phyloP scores from a whole-genome alignment of 2,888 invertebrate genomes.

The Petrolisthes manimaculis region DNA sequence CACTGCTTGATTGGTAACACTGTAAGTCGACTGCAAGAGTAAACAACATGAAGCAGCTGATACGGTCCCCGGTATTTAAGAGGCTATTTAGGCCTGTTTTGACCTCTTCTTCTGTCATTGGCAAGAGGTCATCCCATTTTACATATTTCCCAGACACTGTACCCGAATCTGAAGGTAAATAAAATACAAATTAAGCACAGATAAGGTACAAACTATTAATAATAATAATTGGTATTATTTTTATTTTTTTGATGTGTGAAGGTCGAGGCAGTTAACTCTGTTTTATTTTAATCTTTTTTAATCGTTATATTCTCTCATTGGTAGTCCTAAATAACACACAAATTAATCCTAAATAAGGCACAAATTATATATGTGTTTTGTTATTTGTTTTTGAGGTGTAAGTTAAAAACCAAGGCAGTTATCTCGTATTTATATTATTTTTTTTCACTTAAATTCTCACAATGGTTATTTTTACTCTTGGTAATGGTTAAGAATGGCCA shows the following conservation, averaged over 20 bases:
- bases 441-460: no score
- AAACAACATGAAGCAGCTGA: constrained; percentile 8
- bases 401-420: no score
- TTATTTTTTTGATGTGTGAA: not conserved
- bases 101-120: not conserved
- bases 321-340: no score
- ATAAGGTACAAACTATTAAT: not conserved
- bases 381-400: no score
- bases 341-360: no score
- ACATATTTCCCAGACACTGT: constrained; percentile 41
- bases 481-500: no score
- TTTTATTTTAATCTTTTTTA: not conserved
- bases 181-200: not conserved
- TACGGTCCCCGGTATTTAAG: not conserved
- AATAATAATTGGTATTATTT: not conserved
- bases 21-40: no score
- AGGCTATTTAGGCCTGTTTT: constrained; percentile 4
- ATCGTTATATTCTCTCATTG: not conserved
- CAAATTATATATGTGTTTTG: no score
- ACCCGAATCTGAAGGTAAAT: constrained; percentile 32
- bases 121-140: constrained; percentile 27
- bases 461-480: no score
- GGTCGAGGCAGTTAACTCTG: no score
- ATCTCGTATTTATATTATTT: no score
- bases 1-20: no score